Base-by-base conservation (phyloP, 2,797 vertebrate genomes). In the Glossophaga mutica region DNA sequence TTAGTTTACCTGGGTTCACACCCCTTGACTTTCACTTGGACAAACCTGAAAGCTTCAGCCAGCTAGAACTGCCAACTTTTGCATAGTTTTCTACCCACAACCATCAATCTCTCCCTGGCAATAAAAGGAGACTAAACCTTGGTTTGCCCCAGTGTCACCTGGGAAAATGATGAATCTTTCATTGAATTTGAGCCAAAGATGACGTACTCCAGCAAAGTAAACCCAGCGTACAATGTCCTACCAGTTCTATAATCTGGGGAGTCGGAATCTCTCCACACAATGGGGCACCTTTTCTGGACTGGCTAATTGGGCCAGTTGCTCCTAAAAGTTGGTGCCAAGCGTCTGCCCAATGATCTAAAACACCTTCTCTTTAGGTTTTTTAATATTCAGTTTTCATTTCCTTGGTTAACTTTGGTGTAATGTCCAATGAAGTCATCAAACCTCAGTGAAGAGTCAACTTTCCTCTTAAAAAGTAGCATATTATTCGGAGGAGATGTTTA, bases 91-190 rank as follows among this genome's bases (percentile, higher is more conserved):
- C 95, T 96, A 74, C 92, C 97, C 96, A 59, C 94, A 97, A 57
- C 91, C 97, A 97, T 98, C 95, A 95, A 93, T 97, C 96, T 97
- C 83, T 84, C 86, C 77, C 82, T 96, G 94, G 97, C 94, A 97
- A 94, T 95, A 87, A 95, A 81, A 97, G 59, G 55, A 97, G 95
- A 96, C 97, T 94, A 94, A 97, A 87, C 95, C 97, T 95, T 90
- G 44, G 83, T 96, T 91, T 96, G 95, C 94, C 97, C 83, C 83
- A 91, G 32, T 77, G 92, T 97, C 96, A 97, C 95, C 90, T 70
- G 88, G 86, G 78, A 96, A 95, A 76, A 90, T 95, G 95, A 97
- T 97, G 95, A 97, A 93, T 95, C 91, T 92, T 82, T 97, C 89
- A 91, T 18, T 85, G 96, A 94, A 15, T 55, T 0, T 32, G 21